These are phyloP conservation scores for Strigamia maritima DNA, from an alignment of 2,888 invertebrate species.

Conservation along the genomic window DNA sequence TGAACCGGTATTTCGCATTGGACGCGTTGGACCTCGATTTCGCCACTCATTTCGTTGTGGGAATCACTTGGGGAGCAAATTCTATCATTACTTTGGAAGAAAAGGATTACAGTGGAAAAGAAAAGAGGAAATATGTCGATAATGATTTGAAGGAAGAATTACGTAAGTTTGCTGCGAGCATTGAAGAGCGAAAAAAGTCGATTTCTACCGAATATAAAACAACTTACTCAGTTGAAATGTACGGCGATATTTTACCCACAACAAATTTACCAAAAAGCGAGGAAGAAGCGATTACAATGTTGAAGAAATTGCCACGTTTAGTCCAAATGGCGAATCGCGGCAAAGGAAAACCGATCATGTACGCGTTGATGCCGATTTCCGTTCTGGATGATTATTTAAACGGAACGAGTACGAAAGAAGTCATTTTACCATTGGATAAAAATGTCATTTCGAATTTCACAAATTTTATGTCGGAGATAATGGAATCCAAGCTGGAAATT, in stretches of 20 bases:
- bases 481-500: neutral
- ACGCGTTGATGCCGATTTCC: neutral
- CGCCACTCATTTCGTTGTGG: constrained; percentile 11
- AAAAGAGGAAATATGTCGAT: neutral
- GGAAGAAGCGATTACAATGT: neutral
- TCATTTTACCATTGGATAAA: too few species aligned
- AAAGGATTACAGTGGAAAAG: neutral
- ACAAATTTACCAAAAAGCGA: neutral
- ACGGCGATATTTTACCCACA: neutral
- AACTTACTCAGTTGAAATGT: neutral
- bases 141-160: neutral
- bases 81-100: neutral
- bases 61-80: neutral
- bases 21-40: neutral
- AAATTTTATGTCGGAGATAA: neutral
- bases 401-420: neutral
- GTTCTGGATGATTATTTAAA: neutral
- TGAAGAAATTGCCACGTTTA: neutral
- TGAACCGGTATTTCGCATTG: neutral
- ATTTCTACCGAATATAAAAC: too few species aligned
- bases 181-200: neutral
- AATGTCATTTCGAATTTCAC: neutral
- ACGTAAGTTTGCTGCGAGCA: neutral
- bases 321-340: neutral
- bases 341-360: constrained; percentile 21